A percentile compares a stretch with the other conserved stretches of the same genome.
These are phyloP conservation scores for Tokudaia muenninki DNA, from an alignment of 2,797 vertebrate genomes.

Conservation along the genomic window DNA sequence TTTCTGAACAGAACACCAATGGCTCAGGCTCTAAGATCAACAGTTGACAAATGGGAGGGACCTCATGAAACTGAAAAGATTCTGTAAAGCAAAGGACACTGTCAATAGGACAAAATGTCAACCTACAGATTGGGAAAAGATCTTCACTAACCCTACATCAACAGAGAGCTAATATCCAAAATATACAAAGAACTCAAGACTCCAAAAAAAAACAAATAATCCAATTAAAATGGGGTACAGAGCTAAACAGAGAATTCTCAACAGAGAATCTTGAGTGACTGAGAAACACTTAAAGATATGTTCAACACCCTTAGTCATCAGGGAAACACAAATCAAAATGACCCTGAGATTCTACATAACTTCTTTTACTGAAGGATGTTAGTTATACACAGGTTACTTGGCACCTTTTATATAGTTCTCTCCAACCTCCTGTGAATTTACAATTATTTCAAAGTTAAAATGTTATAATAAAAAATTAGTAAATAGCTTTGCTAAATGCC, in stretches of 20 bases:
- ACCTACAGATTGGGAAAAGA: too few species aligned
- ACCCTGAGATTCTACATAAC: background rate
- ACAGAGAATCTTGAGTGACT: background rate
- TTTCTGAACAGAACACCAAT: too few species aligned
- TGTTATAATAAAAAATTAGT: background rate
- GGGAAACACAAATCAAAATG: background rate
- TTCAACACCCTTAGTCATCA: background rate
- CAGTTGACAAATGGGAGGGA: too few species aligned
- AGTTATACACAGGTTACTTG: accelerated
- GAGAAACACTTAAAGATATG: background rate
- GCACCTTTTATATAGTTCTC: background rate
- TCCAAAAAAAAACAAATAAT: background rate
- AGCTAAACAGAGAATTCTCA: background rate
- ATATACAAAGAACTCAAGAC: background rate
- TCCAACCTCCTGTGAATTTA: background rate
- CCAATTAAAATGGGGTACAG: background rate
- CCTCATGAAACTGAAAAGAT: too few species aligned
- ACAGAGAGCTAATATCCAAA: background rate
- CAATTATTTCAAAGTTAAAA: slow-evolving; percentile 37
- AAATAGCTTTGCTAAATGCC: background rate
- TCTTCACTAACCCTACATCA: too few species aligned
- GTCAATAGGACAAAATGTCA: too few species aligned
- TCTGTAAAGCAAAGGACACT: too few species aligned
- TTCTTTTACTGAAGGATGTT: background rate
- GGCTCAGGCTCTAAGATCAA: too few species aligned